These are phyloP conservation scores for Antedon mediterranea DNA, from an alignment of 53 echinoderm and acorn worm genomes.

Conservation along the genomic window DNA sequence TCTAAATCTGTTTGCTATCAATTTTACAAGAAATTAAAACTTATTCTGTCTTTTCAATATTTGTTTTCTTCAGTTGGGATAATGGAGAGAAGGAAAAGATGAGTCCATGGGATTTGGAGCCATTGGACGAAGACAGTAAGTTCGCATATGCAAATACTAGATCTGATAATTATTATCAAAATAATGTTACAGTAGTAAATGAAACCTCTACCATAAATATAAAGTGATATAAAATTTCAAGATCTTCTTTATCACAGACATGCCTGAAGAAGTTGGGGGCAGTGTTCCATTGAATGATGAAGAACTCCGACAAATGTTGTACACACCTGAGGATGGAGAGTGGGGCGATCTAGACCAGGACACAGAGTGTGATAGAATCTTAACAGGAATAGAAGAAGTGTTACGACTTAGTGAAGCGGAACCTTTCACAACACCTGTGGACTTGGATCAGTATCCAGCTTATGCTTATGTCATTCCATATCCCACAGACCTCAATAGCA, in stretches of 20 bases:
- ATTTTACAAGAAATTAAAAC: background rate
- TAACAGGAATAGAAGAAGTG: slow-evolving; percentile 57
- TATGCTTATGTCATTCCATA: slow-evolving; percentile 71
- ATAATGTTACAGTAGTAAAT: no score
- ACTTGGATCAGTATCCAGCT: slow-evolving; percentile 59
- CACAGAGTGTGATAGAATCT: slow-evolving; percentile 62
- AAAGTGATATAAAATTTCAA: background rate
- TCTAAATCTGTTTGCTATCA: background rate
- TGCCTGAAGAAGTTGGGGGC: slow-evolving; percentile 58
- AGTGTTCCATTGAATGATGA: slow-evolving; percentile 55
- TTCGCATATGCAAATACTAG: background rate
- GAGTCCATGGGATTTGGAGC: slow-evolving; percentile 95
- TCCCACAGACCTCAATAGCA: slow-evolving; percentile 73
- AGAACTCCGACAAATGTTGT: slow-evolving; percentile 43
- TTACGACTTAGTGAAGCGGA: slow-evolving; percentile 63
- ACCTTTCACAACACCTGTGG: slow-evolving; percentile 68
- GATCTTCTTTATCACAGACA: slow-evolving; percentile 21
- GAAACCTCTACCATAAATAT: background rate
- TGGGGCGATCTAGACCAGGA: slow-evolving; percentile 57
- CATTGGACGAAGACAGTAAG: slow-evolving; percentile 73
- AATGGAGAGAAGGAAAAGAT: slow-evolving; percentile 80
- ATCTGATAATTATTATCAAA: no score
- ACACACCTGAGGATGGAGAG: slow-evolving; percentile 54
- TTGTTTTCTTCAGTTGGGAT: slow-evolving; percentile 57
- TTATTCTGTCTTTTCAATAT: background rate